phyloP scores from a whole-genome alignment of 2,113 vertebrate species.

The cattle (Bos taurus) region ARS-UCD2.0 NC_037334.1:107861001-107861500 shows the following conservation, averaged over 20 bases:
- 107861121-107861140: rapidly evolving
- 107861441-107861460: not conserved
- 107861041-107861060: not conserved
- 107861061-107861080: not conserved
- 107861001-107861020: not conserved
- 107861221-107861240: not conserved
- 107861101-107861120: not conserved
- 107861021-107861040: not conserved
- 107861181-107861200: not conserved
- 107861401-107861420: not conserved
- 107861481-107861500: not conserved
- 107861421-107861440: not conserved
- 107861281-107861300: not conserved
- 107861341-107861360: not conserved
- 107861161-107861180: not conserved
- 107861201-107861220: not conserved
- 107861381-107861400: not conserved
- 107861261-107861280: not conserved
- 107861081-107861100: rapidly evolving
- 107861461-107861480: not conserved
- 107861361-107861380: not conserved
- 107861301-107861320: not conserved
- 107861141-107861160: not conserved
- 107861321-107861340: not conserved
- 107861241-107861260: not conserved